These are phyloP conservation scores for Psophia crepitans DNA, from an alignment of 2,113 vertebrate species.

Conservation along the genomic window DNA sequence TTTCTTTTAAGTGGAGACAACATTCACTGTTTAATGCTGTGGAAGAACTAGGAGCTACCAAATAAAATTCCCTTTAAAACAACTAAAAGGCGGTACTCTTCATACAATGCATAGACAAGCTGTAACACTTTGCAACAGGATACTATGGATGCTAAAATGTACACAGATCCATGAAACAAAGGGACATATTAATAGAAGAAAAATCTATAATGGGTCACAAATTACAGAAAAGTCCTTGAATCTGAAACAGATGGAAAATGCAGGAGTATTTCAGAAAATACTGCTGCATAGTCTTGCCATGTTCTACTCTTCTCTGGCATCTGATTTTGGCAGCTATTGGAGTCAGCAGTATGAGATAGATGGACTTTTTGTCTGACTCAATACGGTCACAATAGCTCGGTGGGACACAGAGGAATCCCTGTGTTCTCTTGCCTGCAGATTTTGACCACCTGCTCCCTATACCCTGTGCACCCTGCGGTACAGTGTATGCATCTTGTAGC, in stretches of 20 bases:
- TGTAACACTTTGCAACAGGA: background rate
- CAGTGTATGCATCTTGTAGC: background rate
- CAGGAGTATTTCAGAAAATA: background rate
- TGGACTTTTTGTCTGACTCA: background rate
- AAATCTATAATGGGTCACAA: background rate
- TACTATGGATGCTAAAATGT: background rate
- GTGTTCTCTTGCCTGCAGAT: background rate
- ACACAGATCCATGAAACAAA: background rate
- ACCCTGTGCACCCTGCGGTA: background rate
- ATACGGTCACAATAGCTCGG: background rate
- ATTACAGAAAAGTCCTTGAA: background rate
- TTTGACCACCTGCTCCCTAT: background rate
- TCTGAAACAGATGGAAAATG: background rate
- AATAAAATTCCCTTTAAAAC: background rate
- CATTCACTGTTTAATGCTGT: background rate
- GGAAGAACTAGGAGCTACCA: background rate
- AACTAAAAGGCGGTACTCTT: background rate
- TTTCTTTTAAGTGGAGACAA: background rate
- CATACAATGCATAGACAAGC: background rate
- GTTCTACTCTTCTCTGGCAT: background rate
- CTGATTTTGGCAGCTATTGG: background rate
- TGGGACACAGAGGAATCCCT: background rate
- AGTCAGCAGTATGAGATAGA: background rate
- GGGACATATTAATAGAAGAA: background rate
- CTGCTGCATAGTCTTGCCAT: background rate